Base-by-base conservation (phyloP, 1,140 invertebrate species). In the Mylabris phalerata region DNA sequence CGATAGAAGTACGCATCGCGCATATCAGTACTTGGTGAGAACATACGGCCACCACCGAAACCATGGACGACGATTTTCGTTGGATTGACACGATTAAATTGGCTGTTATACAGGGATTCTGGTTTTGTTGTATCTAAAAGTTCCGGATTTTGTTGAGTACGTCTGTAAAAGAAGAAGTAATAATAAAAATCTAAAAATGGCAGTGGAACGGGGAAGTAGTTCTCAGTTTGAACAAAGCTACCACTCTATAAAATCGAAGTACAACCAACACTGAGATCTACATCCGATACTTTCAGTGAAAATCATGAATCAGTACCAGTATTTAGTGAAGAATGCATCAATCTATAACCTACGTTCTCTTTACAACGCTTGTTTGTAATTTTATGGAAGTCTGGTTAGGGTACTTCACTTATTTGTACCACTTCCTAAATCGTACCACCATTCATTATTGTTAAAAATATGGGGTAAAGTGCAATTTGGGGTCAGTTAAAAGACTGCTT, bases 51-150 rank as follows among this genome's bases (percentile, higher is more conserved):
- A 0, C 89, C 89, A 0, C 88, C 88, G 65, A 91, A 92, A 10
- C 89, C 89, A 68, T 91, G 89, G 10, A 92, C 88, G 9, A 92
- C 82, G 5, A 92, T 81, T 77, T 91, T 92, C 0, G 87, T 89
- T 0, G 86, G 84, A 74, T 91, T 80, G 0, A 76, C 79, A 0
- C 80, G 78, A 71, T 91, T 87, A 68, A 90, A 92, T 57, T 79
- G 82, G 0, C 85, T 87, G 38, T 80, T 79, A 57, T 83, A 83
- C 11, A 92, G 70, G 0, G 88, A 88, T 27, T 84, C 80, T 39
- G 79, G 77, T 57, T 85, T 80, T 4, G 81, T 77, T 1, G 88
- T 85, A 67, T 91, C 81, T 45, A 92, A 62, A 3, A 88, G 74
- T 51, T 85, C 81, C 3, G 87, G 87, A 67, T 82, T 76, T 61